Percentiles rank a stretch among this genome's conserved stretches.
These are phyloP conservation scores for Megatriorchis doriae DNA, from an alignment of 2,113 vertebrate genomes.

Conservation along the genomic window DNA sequence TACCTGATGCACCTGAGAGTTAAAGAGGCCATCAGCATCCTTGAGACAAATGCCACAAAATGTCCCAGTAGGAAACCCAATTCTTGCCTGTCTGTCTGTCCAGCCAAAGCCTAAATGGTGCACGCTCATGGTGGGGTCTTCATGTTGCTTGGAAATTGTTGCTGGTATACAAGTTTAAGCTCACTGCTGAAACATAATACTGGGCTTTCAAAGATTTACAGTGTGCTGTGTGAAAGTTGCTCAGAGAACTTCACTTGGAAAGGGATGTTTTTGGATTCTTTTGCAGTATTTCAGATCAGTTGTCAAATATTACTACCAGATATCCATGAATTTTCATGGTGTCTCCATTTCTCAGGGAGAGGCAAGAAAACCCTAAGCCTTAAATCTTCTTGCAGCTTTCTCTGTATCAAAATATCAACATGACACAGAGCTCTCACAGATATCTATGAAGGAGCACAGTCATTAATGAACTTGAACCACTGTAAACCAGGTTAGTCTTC, in stretches of 20 bases:
- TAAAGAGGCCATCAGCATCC: background rate
- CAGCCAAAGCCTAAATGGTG: background rate
- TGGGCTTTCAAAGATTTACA: background rate
- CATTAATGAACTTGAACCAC: background rate
- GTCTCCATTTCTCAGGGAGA: background rate
- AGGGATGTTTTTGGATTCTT: background rate
- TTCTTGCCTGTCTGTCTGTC: background rate
- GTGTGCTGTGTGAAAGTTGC: background rate
- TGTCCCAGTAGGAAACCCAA: background rate
- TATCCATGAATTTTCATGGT: background rate
- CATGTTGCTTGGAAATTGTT: background rate
- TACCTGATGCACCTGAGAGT: background rate
- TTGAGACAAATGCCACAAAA: background rate
- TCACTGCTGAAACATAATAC: background rate
- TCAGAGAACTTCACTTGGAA: background rate
- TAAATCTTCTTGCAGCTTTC: background rate
- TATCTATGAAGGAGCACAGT: background rate
- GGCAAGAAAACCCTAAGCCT: background rate
- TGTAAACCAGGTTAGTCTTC: background rate
- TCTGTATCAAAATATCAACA: background rate
- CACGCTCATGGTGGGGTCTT: background rate
- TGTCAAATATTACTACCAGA: background rate
- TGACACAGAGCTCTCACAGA: background rate
- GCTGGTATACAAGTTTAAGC: background rate
- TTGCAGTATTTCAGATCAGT: background rate